A percentile compares a stretch with the other conserved stretches of the same genome.
Conservation (phyloP, 2,113 vertebrate species). For the chimpanzee (Pan troglodytes) region NHGRI_mPanTro3-v2.1_pri NC_072412.2:24697501-24698000, state of each 20-base stretch:
- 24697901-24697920: not conserved
- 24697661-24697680: too few species aligned
- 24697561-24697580: too few species aligned
- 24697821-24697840: not conserved
- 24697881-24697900: not conserved
- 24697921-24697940: not conserved
- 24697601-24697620: too few species aligned
- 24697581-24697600: too few species aligned
- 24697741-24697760: not conserved
- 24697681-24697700: not conserved
- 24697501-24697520: too few species aligned
- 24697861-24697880: not conserved
- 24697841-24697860: not conserved
- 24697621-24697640: too few species aligned
- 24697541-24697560: too few species aligned
- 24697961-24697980: slow-evolving; percentile 66
- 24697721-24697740: not conserved
- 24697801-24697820: too few species aligned
- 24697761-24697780: not conserved
- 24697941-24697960: not conserved
- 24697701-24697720: not conserved
- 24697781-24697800: too few species aligned
- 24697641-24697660: too few species aligned
- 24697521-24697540: too few species aligned
- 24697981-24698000: slow-evolving; percentile 94